Evolutionary conservation across 2,113 vertebrate genomes (phyloP).

Genomic region (Neolamprologus tretocephalus): DNA sequence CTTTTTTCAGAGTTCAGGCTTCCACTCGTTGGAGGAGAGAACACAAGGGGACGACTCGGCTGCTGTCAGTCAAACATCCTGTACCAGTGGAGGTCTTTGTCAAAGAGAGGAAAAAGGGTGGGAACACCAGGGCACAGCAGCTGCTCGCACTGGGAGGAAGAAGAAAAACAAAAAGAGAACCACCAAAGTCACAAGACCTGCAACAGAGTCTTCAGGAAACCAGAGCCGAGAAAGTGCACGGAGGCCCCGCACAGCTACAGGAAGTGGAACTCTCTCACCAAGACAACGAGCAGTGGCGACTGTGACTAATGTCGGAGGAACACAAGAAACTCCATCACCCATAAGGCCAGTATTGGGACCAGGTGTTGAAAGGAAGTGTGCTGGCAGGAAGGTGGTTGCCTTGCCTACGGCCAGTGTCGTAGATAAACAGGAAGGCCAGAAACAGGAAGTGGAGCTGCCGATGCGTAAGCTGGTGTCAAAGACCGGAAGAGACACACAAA

Average conservation of each 20-base stretch:
- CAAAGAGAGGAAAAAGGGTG: slow-evolving; percentile 1
- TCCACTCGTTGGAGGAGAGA: neutral
- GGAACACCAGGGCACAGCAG: neutral
- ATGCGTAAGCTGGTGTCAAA: neutral
- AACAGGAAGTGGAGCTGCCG: slow-evolving; percentile 12
- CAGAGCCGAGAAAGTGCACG: neutral
- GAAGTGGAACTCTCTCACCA: neutral
- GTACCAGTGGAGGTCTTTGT: neutral
- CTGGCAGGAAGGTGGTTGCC: neutral
- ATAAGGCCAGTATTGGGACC: neutral
- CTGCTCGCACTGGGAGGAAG: neutral
- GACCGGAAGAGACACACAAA: neutral
- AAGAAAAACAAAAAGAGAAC: slow-evolving; percentile 34
- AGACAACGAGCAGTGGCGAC: neutral
- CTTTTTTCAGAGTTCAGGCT: neutral
- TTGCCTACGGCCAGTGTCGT: neutral
- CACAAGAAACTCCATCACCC: neutral
- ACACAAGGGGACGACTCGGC: neutral
- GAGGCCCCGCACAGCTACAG: neutral
- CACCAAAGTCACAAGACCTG: neutral
- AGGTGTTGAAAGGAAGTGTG: neutral
- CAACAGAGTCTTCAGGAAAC: neutral
- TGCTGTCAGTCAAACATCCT: slow-evolving; percentile 10
- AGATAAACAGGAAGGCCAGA: slow-evolving; percentile 51
- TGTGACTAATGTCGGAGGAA: neutral